A percentile compares a stretch with the other conserved stretches of the same genome.
These are phyloP conservation scores for Hippocampus guttulatus DNA, from an alignment of 2,113 vertebrate genomes.

Conservation along the genomic window DNA sequence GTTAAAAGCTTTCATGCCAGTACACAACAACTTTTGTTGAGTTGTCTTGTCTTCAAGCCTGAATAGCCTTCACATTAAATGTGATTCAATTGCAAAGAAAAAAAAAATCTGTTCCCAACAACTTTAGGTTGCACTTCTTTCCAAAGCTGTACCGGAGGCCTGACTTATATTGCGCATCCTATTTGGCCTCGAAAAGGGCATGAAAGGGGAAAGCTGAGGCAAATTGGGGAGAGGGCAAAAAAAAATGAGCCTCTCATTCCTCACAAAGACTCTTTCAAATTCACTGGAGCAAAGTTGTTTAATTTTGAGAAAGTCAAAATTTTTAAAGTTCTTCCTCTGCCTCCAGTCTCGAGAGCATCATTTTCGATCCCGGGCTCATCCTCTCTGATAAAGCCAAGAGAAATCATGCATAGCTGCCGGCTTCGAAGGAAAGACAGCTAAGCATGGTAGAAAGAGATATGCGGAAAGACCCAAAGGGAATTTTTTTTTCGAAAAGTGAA, in stretches of 20 bases:
- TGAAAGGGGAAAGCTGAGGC: conserved; percentile 22
- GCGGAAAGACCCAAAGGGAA: conserved; percentile 22
- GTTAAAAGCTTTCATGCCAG: no score
- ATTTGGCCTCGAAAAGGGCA: conserved; percentile 29
- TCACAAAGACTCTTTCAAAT: conserved; percentile 14
- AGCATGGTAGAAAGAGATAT: conserved; percentile 13
- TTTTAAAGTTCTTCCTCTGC: conserved; percentile 23
- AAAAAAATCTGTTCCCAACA: conserved; percentile 14
- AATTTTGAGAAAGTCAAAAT: conserved; percentile 29
- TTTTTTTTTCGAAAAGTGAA: conserved; percentile 13
- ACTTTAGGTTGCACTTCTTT: conserved; percentile 6
- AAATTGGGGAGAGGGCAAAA: conserved; percentile 12
- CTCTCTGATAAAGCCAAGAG: conserved; percentile 15
- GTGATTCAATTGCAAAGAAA: conserved; percentile 14
- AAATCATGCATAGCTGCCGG: conserved; percentile 17
- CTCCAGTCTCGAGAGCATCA: conserved; percentile 21
- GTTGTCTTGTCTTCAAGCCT: background rate
- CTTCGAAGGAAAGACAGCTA: conserved; percentile 23
- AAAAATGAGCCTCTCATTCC: conserved; percentile 6
- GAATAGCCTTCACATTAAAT: conserved; percentile 16
- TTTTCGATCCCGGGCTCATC: conserved; percentile 32
- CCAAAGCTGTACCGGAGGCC: conserved; percentile 19
- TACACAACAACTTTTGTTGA: no score
- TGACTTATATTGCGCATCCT: conserved; percentile 37
- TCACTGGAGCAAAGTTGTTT: conserved; percentile 2